Base-by-base conservation (phyloP, 1,140 invertebrate genomes). In the Zaprionus capensis region DNA sequence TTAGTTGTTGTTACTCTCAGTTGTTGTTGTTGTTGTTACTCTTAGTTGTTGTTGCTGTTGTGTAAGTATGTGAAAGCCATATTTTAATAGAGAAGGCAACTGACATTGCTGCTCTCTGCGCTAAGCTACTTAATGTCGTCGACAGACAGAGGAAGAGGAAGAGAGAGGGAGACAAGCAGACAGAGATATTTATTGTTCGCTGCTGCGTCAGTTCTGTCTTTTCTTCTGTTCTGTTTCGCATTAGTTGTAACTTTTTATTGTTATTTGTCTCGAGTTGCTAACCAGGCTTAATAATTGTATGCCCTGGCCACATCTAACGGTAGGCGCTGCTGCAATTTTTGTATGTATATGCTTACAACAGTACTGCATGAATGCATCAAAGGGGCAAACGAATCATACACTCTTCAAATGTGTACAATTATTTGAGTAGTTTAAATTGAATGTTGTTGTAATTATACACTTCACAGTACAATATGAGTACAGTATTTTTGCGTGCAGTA, bases 251-350 rank as follows among this genome's bases (percentile, higher is more conserved):
- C 49, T 28, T 58, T 46, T 24, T 17, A 46, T 76, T 12, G 58
- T 34, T 28, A 22, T 61, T 22, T 51, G 46, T 51, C 9, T 12
- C 44, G 24, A 55, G 51, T 55, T n/a, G 53, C 53, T 28, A 26
- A 15, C 36, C 58, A 31, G 64, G 58, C 53, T 61, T 69, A 66
- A 63, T 62, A 80, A 81, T 77, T 78, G 66, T 81, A 63, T 75
- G 82, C 82, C 74, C 81, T 78, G 70, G 75, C 71, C 78, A 79
- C 68, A 70, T 53, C 67, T 53, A 72, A 58, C 69, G 58, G 61
- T 71, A 31, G 66, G 63, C 55, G 57, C 12, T 12, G 65, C 41
- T 12, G 65, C 41, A 67, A 67, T 59, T 73, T 44, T 36, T 69
- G 28, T 15, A 26, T 69, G 28, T 15, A 26, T 4, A 53, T 15